Conservation (phyloP, 2,888 invertebrate species). For the Scelioninae gen. 1 region DNA sequence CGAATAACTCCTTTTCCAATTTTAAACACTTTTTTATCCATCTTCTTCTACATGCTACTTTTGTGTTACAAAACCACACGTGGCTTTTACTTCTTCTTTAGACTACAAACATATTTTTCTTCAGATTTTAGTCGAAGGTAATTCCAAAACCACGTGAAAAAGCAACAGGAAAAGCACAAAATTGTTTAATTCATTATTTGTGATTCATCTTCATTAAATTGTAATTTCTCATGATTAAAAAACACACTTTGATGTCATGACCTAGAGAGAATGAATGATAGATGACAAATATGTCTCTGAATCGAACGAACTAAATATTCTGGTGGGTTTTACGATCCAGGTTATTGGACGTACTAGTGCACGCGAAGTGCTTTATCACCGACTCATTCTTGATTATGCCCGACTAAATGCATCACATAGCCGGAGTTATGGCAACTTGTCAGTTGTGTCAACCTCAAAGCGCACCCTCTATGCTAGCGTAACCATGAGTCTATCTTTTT, state of each 20-base stretch:
- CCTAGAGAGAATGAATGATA: slow-evolving; percentile 69
- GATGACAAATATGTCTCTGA: slow-evolving; percentile 61
- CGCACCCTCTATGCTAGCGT: slow-evolving; percentile 52
- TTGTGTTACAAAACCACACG: no score
- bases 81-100: no score
- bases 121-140: no score
- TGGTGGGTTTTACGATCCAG: slow-evolving; percentile 76
- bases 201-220: slow-evolving; percentile 5
- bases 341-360: slow-evolving; percentile 71
- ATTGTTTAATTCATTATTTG: no score
- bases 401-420: slow-evolving; percentile 45
- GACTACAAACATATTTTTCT: no score
- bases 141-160: no score
- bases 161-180: no score
- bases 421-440: slow-evolving; percentile 64
- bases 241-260: slow-evolving; percentile 71
- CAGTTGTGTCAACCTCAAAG: slow-evolving; percentile 72
- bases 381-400: no score
- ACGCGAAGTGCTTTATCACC: slow-evolving; percentile 23
- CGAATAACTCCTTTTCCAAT: slow-evolving; percentile 25
- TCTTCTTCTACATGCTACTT: neutral
- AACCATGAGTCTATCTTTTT: slow-evolving; percentile 57
- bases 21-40: neutral
- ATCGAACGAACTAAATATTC: slow-evolving; percentile 75
- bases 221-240: slow-evolving; percentile 45